phyloP scores from a whole-genome alignment of 2,113 vertebrate species.

The Bubo blakistoni region DNA sequence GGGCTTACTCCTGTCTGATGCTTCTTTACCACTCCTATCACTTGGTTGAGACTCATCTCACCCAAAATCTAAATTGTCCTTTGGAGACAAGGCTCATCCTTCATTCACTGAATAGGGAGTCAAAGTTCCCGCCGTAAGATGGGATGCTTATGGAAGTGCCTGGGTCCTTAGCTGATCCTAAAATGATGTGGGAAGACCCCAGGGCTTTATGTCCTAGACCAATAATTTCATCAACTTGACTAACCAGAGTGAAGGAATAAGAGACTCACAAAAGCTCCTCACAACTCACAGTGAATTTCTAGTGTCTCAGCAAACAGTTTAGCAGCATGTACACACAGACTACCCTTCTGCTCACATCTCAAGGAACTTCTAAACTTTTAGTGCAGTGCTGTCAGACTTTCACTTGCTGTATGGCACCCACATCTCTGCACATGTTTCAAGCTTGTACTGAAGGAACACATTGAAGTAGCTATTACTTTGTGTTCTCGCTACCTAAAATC shows the following conservation, averaged over 20 bases:
- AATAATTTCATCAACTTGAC: neutral
- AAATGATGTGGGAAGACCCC: neutral
- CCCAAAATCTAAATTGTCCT: neutral
- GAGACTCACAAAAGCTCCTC: neutral
- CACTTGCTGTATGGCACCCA: neutral
- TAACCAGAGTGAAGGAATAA: neutral
- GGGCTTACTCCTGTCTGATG: neutral
- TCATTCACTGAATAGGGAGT: neutral
- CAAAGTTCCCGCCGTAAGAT: fast-evolving
- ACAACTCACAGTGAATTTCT: neutral
- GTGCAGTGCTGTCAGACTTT: neutral
- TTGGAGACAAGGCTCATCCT: neutral
- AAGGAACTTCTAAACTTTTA: neutral
- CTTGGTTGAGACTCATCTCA: too few relatives aligned
- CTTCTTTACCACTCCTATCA: neutral
- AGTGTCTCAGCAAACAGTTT: neutral
- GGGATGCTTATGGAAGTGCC: neutral
- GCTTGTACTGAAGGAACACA: neutral
- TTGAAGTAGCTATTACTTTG: neutral
- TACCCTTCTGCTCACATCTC: neutral
- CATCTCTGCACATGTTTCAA: neutral
- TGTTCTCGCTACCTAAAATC: neutral
- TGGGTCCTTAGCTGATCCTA: neutral
- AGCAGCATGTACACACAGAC: neutral
- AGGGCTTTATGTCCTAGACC: neutral